Evolutionary conservation across 2,113 vertebrate genomes (phyloP).

Genomic region (Indicator maculatus): DNA sequence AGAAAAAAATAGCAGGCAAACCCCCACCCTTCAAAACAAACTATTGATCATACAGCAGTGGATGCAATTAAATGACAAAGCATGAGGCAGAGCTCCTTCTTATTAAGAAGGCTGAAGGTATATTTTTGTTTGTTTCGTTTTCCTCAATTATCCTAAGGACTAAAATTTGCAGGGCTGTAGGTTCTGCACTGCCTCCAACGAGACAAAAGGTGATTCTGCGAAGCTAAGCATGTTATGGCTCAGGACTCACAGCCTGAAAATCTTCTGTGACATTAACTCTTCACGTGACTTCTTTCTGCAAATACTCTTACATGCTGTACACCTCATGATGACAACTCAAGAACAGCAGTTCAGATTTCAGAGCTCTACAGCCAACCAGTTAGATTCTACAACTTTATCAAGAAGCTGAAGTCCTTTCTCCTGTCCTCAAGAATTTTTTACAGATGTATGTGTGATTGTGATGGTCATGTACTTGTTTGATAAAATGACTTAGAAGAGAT

Average conservation of each 20-base stretch:
- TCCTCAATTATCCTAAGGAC: neutral
- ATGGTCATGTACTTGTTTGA: neutral
- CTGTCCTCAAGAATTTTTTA: neutral
- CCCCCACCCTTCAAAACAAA: neutral
- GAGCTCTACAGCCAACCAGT: neutral
- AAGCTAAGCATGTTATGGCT: neutral
- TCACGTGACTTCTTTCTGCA: neutral
- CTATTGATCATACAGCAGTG: neutral
- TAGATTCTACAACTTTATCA: neutral
- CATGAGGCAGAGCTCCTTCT: neutral
- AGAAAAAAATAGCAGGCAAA: neutral
- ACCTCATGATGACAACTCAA: neutral
- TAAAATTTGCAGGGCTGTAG: neutral
- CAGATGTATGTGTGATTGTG: too few species aligned
- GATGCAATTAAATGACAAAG: neutral
- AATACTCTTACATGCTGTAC: slow-evolving; percentile 31
- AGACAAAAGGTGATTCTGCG: neutral
- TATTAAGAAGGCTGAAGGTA: neutral
- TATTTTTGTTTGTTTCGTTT: neutral
- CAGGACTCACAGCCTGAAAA: neutral
- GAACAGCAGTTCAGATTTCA: neutral
- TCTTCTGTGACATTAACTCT: neutral
- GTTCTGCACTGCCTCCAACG: neutral
- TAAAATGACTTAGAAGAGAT: neutral
- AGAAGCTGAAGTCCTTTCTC: neutral